phyloP scores from a whole-genome alignment of 1,140 invertebrate species.

The Eufriesea mexicana region DNA sequence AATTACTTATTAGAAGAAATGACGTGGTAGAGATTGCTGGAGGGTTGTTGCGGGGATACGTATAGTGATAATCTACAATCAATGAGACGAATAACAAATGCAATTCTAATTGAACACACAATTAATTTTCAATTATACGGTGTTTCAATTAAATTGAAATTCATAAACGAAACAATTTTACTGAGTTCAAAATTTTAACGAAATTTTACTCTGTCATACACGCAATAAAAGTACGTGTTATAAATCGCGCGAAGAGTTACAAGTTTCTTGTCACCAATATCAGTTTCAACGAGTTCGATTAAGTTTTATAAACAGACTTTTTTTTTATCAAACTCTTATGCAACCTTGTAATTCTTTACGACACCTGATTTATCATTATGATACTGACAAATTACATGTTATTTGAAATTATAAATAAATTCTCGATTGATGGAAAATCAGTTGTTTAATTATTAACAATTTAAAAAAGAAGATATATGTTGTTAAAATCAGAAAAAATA shows the following conservation, averaged over 20 bases:
- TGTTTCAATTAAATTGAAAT: not conserved
- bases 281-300: constrained; percentile 45
- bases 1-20: constrained; percentile 7
- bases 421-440: not conserved
- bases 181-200: not conserved
- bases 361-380: not conserved
- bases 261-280: constrained; percentile 18
- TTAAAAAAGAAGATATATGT: not conserved
- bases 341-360: constrained; percentile 31
- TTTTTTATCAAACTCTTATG: constrained; percentile 39
- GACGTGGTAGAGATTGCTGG: not conserved
- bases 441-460: not conserved
- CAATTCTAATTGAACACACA: not conserved
- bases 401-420: not conserved
- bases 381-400: not conserved
- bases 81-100: not conserved
- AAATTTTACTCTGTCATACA: not conserved
- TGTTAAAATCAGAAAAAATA: not conserved
- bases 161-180: not conserved
- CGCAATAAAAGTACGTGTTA: not conserved
- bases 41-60: not conserved
- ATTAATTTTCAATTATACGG: not conserved
- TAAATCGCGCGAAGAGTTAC: not conserved
- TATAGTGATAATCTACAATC: not conserved
- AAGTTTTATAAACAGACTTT: constrained; percentile 36